phyloP scores from a whole-genome alignment of 1,140 invertebrate genomes.

The Galleria mellonella region DNA sequence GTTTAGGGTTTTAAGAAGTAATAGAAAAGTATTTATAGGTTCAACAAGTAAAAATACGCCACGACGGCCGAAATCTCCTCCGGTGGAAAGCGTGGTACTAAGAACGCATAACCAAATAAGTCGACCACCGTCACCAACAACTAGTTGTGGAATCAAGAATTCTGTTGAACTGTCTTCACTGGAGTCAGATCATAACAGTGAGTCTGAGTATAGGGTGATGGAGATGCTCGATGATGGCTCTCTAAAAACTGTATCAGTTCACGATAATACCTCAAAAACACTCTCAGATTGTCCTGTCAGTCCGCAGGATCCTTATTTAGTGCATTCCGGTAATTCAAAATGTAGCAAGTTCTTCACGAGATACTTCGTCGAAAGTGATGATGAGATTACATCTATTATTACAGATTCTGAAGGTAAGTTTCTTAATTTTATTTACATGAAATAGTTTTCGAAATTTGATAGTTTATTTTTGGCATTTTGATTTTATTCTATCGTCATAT shows the following conservation, averaged over 20 bases:
- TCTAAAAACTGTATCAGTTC: conserved; percentile 64
- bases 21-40: conserved; percentile 70
- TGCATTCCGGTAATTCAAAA: conserved; percentile 70
- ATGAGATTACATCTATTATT: conserved; percentile 70
- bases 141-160: conserved; percentile 42
- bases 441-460: neutral
- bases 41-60: conserved; percentile 41
- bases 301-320: conserved; percentile 67
- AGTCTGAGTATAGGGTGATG: conserved; percentile 66
- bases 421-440: neutral
- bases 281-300: conserved; percentile 64
- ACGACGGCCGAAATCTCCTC: conserved; percentile 58
- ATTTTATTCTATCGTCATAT: too few species aligned
- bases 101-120: conserved; percentile 67
- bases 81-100: conserved; percentile 57
- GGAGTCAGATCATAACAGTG: conserved; percentile 54
- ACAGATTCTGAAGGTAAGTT: conserved; percentile 70
- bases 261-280: conserved; percentile 70
- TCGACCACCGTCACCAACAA: conserved; percentile 46
- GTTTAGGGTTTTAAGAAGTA: conserved; percentile 76
- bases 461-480: too few species aligned
- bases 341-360: conserved; percentile 71
- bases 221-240: conserved; percentile 73
- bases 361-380: conserved; percentile 70
- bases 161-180: conserved; percentile 24